Base-by-base conservation (phyloP, 2,797 vertebrate genomes). In the Carapus acus region DNA sequence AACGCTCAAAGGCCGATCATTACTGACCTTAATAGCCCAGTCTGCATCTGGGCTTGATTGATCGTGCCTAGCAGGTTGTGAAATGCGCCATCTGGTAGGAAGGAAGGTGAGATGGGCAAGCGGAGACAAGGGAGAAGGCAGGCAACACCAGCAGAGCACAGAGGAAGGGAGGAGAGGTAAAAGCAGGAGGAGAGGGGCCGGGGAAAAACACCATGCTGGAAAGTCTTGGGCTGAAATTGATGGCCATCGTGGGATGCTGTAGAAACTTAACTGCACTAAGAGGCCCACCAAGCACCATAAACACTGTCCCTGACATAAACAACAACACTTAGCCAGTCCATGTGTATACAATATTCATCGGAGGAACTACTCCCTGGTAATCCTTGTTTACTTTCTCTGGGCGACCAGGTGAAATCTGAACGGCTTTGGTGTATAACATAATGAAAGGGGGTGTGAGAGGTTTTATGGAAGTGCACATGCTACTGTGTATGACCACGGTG, bases 71-170 rank as follows among this genome's bases (percentile, higher is more conserved):
- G 87, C 87, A 88, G 88, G 87, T 89, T 88, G 88, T 90, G 88
- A 90, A 90, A 90, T 83, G 86, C 80, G 69, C 89, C 88, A 90
- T 90, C 89, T 90, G 88, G 89, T 88, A 86, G 77, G 85, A 85
- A 81, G 82, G 80, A 85, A 86, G 82, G 83, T 82, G 83, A 86
- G 82, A 79, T 79, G 81, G 79, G 79, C 74, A 65, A 73, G 68
- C 67, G 27, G 77, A 81, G 82, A 77, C 69, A 63, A 58, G 76
- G 76, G 74, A 72, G 67, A 62, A 45, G 73, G 76, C 83, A 87
- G 85, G 77, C 85, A 85, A 85, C 83, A 86, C 71, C 73, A 87
- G 81, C 86, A 77, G 85, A 88, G 85, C 79, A 65, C 76, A 74
- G 84, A 88, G 57, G 78, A 72, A 68, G 63, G 76, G 77, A 76